Conservation (phyloP, 1,140 invertebrate species). For the Dryas iulia region DNA sequence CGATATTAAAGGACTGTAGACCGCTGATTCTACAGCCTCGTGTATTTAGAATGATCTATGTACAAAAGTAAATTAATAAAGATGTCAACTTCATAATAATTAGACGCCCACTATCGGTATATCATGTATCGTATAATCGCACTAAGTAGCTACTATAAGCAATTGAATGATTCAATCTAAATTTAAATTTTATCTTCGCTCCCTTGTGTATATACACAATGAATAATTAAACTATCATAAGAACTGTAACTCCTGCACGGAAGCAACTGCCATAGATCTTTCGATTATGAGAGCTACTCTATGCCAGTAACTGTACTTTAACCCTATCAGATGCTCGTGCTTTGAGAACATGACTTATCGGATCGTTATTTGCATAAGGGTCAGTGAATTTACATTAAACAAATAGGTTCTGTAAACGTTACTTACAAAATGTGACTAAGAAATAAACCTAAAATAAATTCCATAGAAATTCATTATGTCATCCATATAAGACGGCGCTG, state of each 20-base stretch:
- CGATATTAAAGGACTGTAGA: slow-evolving; percentile 41
- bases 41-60: slow-evolving; percentile 17
- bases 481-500: slow-evolving; percentile 17
- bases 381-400: slow-evolving; percentile 13
- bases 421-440: background rate
- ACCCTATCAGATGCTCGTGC: slow-evolving; percentile 21
- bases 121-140: background rate
- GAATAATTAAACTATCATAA: background rate
- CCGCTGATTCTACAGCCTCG: slow-evolving; percentile 34
- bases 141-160: background rate
- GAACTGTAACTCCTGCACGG: slow-evolving; percentile 25
- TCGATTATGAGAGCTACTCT: background rate
- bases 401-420: background rate
- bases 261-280: slow-evolving; percentile 12
- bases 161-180: background rate
- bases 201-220: background rate
- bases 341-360: slow-evolving; percentile 5
- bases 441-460: slow-evolving; percentile 1
- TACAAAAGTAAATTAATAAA: slow-evolving; percentile 17
- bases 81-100: slow-evolving; percentile 26
- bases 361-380: slow-evolving; percentile 13
- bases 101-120: slow-evolving; percentile 31
- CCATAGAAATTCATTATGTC: slow-evolving; percentile 11
- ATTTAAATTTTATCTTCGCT: background rate
- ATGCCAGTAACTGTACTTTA: slow-evolving; percentile 8